Percentiles rank a stretch among this genome's conserved stretches.
Evolutionary conservation across 2,888 invertebrate species (phyloP).

Genomic region (Drosophila suboccidentalis): DNA sequence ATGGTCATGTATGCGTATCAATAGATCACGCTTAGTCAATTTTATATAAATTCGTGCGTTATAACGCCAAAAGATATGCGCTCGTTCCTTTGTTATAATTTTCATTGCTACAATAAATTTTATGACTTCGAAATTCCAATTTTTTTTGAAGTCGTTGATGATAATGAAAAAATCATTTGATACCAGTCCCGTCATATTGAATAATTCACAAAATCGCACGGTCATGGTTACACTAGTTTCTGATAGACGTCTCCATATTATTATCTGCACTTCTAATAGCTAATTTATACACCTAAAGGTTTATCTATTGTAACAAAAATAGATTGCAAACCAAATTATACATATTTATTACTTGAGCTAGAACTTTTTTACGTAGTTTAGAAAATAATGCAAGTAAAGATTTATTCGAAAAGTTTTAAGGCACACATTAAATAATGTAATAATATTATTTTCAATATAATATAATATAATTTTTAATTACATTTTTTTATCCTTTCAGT

Average conservation of each 20-base stretch:
- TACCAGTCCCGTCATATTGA: background rate
- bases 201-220: conserved; percentile 6
- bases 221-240: conserved; percentile 45
- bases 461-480: too few species aligned
- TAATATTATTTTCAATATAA: too few species aligned
- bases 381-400: background rate
- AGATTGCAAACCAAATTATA: background rate
- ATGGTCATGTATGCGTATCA: conserved; percentile 8
- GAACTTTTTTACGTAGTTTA: background rate
- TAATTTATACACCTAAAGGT: conserved; percentile 10
- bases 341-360: background rate
- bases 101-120: conserved; percentile 30
- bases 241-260: background rate
- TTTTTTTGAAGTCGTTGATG: background rate
- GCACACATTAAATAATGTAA: too few species aligned
- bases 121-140: conserved; percentile 22
- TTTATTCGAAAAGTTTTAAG: background rate
- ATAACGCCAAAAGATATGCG: conserved; percentile 8
- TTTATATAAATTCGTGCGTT: conserved; percentile 5
- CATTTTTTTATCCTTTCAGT: too few species aligned
- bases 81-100: conserved; percentile 31
- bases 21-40: conserved; percentile 25
- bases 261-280: background rate
- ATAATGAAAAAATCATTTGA: conserved; percentile 11
- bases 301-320: conserved; percentile 4